phyloP scores from a whole-genome alignment of 1,140 invertebrate genomes.

The Drosophila mojavensis region DNA sequence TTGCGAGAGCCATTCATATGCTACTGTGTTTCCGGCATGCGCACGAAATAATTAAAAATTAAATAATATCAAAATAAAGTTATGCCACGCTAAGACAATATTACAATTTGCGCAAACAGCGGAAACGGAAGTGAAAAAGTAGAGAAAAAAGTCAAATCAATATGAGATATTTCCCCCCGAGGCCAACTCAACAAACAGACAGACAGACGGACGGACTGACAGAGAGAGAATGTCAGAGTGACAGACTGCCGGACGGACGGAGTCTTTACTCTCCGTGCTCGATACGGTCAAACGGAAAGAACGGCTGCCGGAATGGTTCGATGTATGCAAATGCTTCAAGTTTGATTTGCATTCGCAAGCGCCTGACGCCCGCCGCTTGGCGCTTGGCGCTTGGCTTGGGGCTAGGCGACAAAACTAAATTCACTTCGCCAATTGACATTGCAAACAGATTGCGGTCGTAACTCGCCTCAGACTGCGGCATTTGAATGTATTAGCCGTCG shows the following conservation, averaged over 20 bases:
- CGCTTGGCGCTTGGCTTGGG: too few species aligned
- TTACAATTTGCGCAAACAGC: constrained; percentile 69
- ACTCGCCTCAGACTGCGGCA: constrained; percentile 42
- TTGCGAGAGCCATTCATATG: neutral
- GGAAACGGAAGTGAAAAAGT: constrained; percentile 68
- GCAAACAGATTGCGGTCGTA: constrained; percentile 76
- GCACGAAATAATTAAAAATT: constrained; percentile 39
- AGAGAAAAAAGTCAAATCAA: constrained; percentile 56
- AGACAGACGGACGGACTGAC: neutral
- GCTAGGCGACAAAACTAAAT: constrained; percentile 54
- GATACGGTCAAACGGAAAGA: neutral
- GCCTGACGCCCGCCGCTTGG: constrained; percentile 9
- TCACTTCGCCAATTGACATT: constrained; percentile 78
- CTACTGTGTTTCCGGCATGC: constrained; percentile 13
- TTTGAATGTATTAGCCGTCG: constrained; percentile 19
- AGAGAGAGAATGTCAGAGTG: neutral
- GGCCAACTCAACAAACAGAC: constrained; percentile 26
- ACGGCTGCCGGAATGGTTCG: constrained; percentile 20
- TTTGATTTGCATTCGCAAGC: constrained; percentile 69
- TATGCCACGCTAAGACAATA: constrained; percentile 49
- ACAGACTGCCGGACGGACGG: neutral
- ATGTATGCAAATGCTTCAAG: constrained; percentile 67
- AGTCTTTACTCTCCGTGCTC: neutral
- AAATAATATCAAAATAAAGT: constrained; percentile 36
- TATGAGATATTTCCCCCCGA: constrained; percentile 42